phyloP scores from a whole-genome alignment of 2,888 invertebrate genomes.

The Melanotus villosus region DNA sequence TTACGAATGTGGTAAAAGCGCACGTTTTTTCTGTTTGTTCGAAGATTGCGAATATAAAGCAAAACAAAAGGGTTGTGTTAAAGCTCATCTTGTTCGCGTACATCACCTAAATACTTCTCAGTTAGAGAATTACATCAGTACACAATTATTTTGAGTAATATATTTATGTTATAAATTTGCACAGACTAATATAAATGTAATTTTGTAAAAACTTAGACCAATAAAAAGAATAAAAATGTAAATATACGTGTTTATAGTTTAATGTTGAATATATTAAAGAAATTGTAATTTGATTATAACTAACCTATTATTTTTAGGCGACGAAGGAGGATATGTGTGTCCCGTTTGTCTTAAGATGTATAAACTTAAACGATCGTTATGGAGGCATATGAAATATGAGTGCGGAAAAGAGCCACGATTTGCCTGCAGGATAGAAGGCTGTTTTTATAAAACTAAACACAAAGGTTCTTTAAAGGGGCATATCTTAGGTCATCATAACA shows the following conservation, averaged over 20 bases:
- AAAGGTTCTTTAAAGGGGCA: not conserved
- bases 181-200: too few relatives aligned
- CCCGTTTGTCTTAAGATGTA: not conserved
- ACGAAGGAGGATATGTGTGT: not conserved
- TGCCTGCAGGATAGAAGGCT: slow-evolving; percentile 3
- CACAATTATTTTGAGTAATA: too few relatives aligned
- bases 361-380: not conserved
- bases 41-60: slow-evolving; percentile 74
- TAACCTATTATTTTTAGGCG: not conserved
- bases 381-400: slow-evolving; percentile 25
- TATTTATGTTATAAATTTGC: too few relatives aligned
- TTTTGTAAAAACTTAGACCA: too few relatives aligned
- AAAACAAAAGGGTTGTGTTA: slow-evolving; percentile 67
- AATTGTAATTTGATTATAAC: not conserved
- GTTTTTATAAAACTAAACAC: slow-evolving; percentile 13
- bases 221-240: too few relatives aligned
- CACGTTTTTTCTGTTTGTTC: slow-evolving; percentile 75
- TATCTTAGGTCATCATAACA: not conserved
- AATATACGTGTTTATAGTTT: too few relatives aligned
- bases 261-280: too few relatives aligned
- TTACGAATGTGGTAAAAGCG: slow-evolving; percentile 80
- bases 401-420: slow-evolving; percentile 15
- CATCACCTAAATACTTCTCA: not conserved
- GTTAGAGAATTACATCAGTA: slow-evolving; percentile 11
- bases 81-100: slow-evolving; percentile 52